Conservation (phyloP, 2,888 invertebrate genomes). For the Eristalis pertinax region DNA sequence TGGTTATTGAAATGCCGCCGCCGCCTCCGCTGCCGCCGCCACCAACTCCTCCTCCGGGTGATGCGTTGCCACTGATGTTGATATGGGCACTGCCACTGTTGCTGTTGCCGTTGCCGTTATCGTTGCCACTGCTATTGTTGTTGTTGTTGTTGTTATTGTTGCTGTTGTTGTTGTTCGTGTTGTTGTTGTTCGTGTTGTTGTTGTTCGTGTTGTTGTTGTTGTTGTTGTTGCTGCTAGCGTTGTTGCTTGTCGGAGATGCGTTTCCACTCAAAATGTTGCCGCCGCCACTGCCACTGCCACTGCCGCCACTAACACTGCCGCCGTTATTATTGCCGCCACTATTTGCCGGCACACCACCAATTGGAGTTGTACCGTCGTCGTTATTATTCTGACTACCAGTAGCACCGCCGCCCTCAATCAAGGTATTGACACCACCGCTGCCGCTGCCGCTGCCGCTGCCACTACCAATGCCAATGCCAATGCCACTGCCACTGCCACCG, state of each 20-base stretch:
- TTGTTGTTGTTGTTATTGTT: slow-evolving; percentile 32
- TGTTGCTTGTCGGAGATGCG: background rate
- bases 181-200: slow-evolving; percentile 12
- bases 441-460: slow-evolving; percentile 24
- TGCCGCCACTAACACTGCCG: slow-evolving; percentile 7
- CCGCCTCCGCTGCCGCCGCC: background rate
- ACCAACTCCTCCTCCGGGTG: slow-evolving; percentile 21
- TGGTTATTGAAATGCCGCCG: background rate
- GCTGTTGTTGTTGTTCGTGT: background rate
- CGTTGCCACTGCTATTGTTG: slow-evolving; percentile 20
- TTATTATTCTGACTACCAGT: slow-evolving; percentile 46
- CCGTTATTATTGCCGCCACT: slow-evolving; percentile 15
- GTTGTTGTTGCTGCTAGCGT: background rate
- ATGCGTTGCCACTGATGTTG: slow-evolving; percentile 11
- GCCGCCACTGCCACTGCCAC: background rate
- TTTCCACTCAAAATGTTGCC: background rate
- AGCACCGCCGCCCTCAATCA: background rate
- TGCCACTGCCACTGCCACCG: slow-evolving; percentile 28
- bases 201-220: slow-evolving; percentile 25
- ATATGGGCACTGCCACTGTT: background rate
- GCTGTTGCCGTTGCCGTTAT: background rate
- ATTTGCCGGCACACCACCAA: background rate
- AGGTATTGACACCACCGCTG: background rate
- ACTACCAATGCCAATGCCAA: background rate
- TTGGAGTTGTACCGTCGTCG: slow-evolving; percentile 32